These are phyloP conservation scores for Boleophthalmus pectinirostris DNA, from an alignment of 2,113 vertebrate species.

Conservation along the genomic window DNA sequence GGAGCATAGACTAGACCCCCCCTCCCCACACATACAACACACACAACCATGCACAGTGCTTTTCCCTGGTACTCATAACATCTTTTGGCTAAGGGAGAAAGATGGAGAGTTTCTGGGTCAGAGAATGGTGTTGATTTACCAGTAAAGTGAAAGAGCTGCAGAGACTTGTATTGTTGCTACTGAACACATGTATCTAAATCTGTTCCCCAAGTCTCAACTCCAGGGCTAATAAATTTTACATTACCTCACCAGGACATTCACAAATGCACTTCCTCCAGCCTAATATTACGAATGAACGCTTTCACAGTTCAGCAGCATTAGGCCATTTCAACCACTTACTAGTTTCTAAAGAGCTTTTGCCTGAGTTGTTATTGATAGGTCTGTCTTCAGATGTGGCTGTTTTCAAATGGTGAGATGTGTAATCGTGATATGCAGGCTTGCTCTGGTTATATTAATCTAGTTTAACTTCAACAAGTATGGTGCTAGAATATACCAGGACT, in stretches of 20 bases:
- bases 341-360: conserved; percentile 42
- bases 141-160: conserved; percentile 29
- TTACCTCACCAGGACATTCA: conserved; percentile 17
- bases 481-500: too few relatives aligned
- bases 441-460: too few relatives aligned
- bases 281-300: conserved; percentile 36
- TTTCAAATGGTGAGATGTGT: not conserved
- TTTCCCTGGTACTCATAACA: conserved; percentile 28
- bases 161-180: conserved; percentile 18
- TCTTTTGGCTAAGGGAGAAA: conserved; percentile 24
- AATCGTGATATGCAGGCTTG: not conserved
- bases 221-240: conserved; percentile 6
- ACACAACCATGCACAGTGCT: conserved; percentile 9
- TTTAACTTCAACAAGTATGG: too few relatives aligned
- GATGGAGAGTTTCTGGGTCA: conserved; percentile 55
- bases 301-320: conserved; percentile 14
- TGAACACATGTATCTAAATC: conserved; percentile 4
- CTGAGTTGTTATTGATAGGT: conserved; percentile 50
- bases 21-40: conserved; percentile 6
- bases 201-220: not conserved
- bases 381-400: not conserved
- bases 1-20: conserved; percentile 48
- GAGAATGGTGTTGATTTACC: conserved; percentile 43
- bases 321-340: conserved; percentile 50
- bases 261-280: conserved; percentile 22